Percentiles rank a stretch among this genome's conserved stretches.
Evolutionary conservation across 2,113 vertebrate genomes (phyloP).

Genomic region (Tringa solitaria): DNA sequence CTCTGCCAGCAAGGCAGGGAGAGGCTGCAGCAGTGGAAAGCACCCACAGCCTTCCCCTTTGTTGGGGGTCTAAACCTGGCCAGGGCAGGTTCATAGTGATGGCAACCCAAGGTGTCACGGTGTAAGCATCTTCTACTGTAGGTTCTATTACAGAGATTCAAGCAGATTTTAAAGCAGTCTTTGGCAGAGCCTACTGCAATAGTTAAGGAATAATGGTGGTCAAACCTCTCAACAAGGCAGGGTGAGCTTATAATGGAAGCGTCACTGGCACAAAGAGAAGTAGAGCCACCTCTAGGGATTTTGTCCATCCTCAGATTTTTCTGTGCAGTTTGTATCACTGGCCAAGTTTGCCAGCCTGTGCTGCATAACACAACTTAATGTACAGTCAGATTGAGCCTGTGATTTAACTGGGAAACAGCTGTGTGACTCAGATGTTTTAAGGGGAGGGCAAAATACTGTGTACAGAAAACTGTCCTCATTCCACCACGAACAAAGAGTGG

Average conservation of each 20-base stretch:
- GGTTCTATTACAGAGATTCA: background rate
- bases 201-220: background rate
- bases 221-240: background rate
- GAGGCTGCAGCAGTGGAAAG: conserved; percentile 32
- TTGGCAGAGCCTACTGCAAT: background rate
- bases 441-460: background rate
- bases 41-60: conserved; percentile 23
- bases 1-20: conserved; percentile 55
- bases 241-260: background rate
- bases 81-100: background rate
- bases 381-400: conserved; percentile 17
- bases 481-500: background rate
- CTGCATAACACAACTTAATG: conserved; percentile 13
- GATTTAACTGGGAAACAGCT: conserved; percentile 36
- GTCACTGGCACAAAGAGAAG: background rate
- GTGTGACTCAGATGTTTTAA: conserved; percentile 46
- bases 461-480: conserved; percentile 34
- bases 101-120: background rate
- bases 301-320: background rate
- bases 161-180: background rate
- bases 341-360: background rate
- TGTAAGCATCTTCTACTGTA: background rate
- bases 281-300: background rate
- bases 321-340: background rate
- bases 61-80: conserved; percentile 35